These are phyloP conservation scores for Helarctos malayanus DNA, from an alignment of 2,797 vertebrate species.

Conservation along the genomic window DNA sequence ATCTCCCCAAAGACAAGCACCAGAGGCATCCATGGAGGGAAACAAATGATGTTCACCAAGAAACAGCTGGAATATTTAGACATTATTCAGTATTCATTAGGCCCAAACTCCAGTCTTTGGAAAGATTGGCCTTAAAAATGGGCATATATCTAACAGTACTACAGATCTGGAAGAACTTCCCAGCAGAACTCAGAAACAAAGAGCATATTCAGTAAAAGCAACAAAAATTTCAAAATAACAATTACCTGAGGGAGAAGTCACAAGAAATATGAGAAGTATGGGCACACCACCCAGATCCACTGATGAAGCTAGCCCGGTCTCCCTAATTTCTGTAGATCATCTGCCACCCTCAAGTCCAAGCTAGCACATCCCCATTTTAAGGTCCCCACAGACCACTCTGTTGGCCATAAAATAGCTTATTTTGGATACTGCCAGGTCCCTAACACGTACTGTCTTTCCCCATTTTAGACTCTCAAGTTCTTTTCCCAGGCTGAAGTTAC, in stretches of 20 bases:
- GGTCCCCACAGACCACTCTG: not conserved
- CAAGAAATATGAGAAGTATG: constrained; percentile 21
- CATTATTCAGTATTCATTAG: not conserved
- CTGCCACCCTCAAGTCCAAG: not conserved
- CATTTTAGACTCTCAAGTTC: not conserved
- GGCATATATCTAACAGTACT: not conserved
- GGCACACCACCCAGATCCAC: not conserved
- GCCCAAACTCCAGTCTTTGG: constrained; percentile 11
- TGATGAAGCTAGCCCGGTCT: not conserved
- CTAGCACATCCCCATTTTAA: not conserved
- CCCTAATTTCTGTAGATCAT: not conserved
- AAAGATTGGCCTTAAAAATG: constrained; percentile 34
- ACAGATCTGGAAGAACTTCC: constrained; percentile 16
- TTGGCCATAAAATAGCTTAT: not conserved
- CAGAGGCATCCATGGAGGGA: not conserved
- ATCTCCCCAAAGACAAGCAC: not conserved
- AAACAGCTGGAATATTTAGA: constrained; percentile 32
- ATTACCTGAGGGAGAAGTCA: not conserved
- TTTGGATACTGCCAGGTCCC: not conserved
- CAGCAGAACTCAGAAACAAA: constrained; percentile 53
- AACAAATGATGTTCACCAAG: not conserved
- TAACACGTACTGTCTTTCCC: not conserved
- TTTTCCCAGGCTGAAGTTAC: not conserved
- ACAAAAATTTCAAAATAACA: not conserved
- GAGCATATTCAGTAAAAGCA: not conserved